Evolutionary conservation across 1,140 invertebrate genomes (phyloP), one percentile per base, ranked within the genome.

Genomic region (Hermetia illucens): DNA sequence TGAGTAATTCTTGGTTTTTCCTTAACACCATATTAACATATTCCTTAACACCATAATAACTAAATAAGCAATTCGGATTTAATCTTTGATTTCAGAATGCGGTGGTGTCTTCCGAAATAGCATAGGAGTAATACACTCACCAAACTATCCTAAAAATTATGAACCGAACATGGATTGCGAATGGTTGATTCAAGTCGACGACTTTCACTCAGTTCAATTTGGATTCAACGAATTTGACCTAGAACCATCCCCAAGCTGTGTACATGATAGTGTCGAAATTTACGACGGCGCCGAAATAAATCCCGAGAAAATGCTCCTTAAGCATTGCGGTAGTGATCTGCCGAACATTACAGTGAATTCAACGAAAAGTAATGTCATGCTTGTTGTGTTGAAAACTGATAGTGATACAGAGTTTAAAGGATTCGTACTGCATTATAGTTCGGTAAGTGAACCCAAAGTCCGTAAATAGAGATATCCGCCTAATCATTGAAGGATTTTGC

Each of bases 81-180:
- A 5, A 21, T 21, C 21, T 9, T 35, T 18, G 10, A 5, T 22
- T 36, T 8, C 15, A 37, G 36, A 37, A 9, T 37, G 36, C 20
- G 36, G 36, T 37, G 36, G 36, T 16, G 2, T 37, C 5, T 37
- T 25, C 20, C n/a, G 18, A 5, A 5, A 37, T 16, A 4, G 45
- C 50, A 13, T 49, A 55, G 3, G 75, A 72, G n/a, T n/a, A n/a
- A n/a, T n/a, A n/a, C n/a, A n/a, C n/a, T n/a, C n/a, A 0, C 69
- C 74, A 2, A 81, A 85, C 52, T 90, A 85, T 60, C 85, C 85
- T 0, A 51, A 68, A 12, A 72, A 75, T 44, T 90, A 87, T 62
- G 73, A 79, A 8, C 49, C 61, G 21, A 66, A 73, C 48, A 61
- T 72, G 31, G 69, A 79, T 39, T 90, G 85, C 49, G 68, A 72